phyloP scores from a whole-genome alignment of 2,888 invertebrate genomes.

The Imbricaverruca yamaguchii region DNA sequence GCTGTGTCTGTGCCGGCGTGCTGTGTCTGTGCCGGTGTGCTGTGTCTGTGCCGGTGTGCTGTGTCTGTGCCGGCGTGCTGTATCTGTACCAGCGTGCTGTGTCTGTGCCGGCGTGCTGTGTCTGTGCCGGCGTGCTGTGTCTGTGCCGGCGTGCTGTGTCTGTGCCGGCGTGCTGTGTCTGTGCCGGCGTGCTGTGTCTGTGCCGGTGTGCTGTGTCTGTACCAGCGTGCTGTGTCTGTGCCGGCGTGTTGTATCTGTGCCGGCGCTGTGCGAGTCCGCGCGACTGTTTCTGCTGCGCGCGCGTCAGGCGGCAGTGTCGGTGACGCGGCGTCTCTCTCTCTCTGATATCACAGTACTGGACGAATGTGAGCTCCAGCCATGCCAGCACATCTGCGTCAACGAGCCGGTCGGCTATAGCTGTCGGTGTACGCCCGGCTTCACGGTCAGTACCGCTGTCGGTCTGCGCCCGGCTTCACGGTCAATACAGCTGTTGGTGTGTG shows the following conservation, averaged over 20 bases:
- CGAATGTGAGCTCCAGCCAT: conserved; percentile 59
- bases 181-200: background rate
- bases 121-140: too few species aligned
- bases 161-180: background rate
- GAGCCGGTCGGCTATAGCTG: conserved; percentile 69
- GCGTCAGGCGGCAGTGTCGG: background rate
- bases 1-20: too few species aligned
- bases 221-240: background rate
- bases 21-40: too few species aligned
- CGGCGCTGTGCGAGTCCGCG: background rate
- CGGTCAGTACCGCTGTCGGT: conserved; percentile 44
- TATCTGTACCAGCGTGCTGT: too few species aligned
- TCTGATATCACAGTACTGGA: conserved; percentile 55
- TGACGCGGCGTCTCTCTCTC: background rate
- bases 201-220: background rate
- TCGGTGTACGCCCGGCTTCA: conserved; percentile 57
- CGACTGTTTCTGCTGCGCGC: background rate
- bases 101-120: too few species aligned
- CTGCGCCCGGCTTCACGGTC: too few species aligned
- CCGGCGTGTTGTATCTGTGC: background rate
- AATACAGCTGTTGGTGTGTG: too few species aligned
- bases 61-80: too few species aligned
- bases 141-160: background rate
- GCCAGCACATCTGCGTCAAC: conserved; percentile 67
- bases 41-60: too few species aligned